Base-by-base conservation (phyloP, 2,888 invertebrate species). In the Nomada ruficornis region DNA sequence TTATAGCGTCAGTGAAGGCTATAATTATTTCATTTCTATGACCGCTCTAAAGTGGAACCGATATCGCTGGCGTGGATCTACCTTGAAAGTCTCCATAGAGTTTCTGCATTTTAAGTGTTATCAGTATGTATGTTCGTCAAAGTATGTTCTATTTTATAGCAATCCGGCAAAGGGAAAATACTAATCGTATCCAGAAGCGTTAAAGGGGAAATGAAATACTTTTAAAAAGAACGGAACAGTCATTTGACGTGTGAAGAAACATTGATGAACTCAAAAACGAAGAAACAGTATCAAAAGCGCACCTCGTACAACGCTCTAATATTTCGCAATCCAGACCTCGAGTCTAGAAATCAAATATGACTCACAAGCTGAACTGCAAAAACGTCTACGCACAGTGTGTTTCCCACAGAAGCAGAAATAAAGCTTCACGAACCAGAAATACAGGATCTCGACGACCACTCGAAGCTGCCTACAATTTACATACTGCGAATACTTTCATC, bases 11-110 rank as follows among this genome's bases (percentile, higher is more conserved):
- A 23, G 78, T n/a, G 60, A 71, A 42, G 65, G 23, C 65, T 80
- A 65, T 60, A 80, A 80, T 80, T 78, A 71, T 71, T 80, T 78
- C 64, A 67, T 65, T 70, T 55, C 78, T 70, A 50, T 57, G 70
- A 65, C n/a, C 59, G n/a, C 71, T 57, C 42, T 52, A 23, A 23
- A 36, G 23, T 26, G 42, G n/a, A 50, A 78, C 20, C 71, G 55
- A 77, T 54, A 79, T 52, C 80, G 52, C n/a, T 62, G 44, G 62
- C 62, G 44, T 47, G 55, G 29, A 42, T 55, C 44, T 63, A 70
- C 20, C 60, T 11, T 70, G 44, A 69, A 44, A 75, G n/a, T 44
- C 60, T 62, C 47, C 11, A 13, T 20, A 1, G 44, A 36, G 70
- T 63, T 44, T 29, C 68, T 62, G 69, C 20, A 20, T 68, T 29